phyloP scores from a whole-genome alignment of 2,797 vertebrate genomes.

The Orestias chungarensis region DNA sequence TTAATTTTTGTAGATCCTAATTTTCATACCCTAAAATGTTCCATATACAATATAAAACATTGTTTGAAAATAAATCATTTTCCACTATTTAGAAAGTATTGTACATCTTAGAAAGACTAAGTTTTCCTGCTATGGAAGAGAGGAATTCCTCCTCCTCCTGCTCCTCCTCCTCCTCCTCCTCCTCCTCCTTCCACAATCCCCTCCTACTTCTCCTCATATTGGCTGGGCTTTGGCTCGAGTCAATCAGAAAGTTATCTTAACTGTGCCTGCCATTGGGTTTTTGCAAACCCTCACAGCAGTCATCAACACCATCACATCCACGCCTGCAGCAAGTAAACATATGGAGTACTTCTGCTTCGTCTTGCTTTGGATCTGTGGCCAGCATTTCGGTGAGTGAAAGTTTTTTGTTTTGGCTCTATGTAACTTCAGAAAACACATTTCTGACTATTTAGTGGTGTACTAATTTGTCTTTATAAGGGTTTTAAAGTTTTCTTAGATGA shows the following conservation, averaged over 20 bases:
- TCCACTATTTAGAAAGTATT: constrained; percentile 15
- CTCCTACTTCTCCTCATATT: constrained; percentile 81
- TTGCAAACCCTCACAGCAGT: constrained; percentile 34
- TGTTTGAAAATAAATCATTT: neutral
- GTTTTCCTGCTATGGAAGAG: constrained; percentile 51
- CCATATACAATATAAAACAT: constrained; percentile 1
- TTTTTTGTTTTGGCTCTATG: constrained; percentile 18
- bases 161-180: constrained; percentile 65
- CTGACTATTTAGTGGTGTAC: neutral
- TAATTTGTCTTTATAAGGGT: neutral
- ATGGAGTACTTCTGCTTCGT: constrained; percentile 90
- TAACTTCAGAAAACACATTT: constrained; percentile 5
- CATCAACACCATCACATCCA: constrained; percentile 29
- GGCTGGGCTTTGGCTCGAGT: constrained; percentile 75
- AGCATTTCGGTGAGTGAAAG: constrained; percentile 85
- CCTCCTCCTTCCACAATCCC: constrained; percentile 70
- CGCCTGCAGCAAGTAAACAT: constrained; percentile 51
- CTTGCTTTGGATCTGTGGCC: constrained; percentile 87
- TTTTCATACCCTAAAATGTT: neutral
- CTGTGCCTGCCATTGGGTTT: constrained; percentile 74
- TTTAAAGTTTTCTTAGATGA: neutral
- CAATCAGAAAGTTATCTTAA: constrained; percentile 79
- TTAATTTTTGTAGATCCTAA: neutral
- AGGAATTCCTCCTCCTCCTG: constrained; percentile 65
- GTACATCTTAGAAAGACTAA: constrained; percentile 44